Evolutionary conservation across 2,113 vertebrate genomes (phyloP).

Genomic region (Pagrus major): DNA sequence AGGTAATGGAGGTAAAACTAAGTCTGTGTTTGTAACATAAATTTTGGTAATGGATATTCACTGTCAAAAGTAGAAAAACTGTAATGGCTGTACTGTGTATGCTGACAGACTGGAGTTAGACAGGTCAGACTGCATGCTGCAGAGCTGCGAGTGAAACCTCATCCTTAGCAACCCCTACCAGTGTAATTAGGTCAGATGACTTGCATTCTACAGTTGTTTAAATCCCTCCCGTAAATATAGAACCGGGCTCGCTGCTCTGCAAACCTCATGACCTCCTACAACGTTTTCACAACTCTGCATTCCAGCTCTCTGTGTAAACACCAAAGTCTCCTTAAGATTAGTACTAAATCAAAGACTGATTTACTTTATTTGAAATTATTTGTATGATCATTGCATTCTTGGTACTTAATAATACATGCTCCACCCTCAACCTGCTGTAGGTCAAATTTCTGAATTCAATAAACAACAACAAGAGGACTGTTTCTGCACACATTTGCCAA

Average conservation of each 20-base stretch:
- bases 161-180: conserved; percentile 58
- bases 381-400: too few species aligned
- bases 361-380: background rate
- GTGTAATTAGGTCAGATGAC: conserved; percentile 81
- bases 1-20: background rate
- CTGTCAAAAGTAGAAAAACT: background rate
- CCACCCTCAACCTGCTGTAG: background rate
- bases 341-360: background rate
- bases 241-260: conserved; percentile 56
- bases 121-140: conserved; percentile 23
- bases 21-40: background rate
- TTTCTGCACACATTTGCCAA: background rate
- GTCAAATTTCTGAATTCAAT: background rate
- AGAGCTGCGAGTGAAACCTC: conserved; percentile 66
- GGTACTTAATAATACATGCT: background rate
- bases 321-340: background rate
- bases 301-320: conserved; percentile 51
- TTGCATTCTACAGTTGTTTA: conserved; percentile 73
- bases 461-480: background rate
- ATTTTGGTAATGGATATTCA: background rate
- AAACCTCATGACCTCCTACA: conserved; percentile 66
- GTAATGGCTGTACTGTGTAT: background rate
- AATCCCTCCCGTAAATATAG: conserved; percentile 75
- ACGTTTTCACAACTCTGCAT: conserved; percentile 60
- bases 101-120: conserved; percentile 1